These are phyloP conservation scores for Tenthredo livida DNA, from an alignment of 2,888 invertebrate genomes.

Conservation along the genomic window DNA sequence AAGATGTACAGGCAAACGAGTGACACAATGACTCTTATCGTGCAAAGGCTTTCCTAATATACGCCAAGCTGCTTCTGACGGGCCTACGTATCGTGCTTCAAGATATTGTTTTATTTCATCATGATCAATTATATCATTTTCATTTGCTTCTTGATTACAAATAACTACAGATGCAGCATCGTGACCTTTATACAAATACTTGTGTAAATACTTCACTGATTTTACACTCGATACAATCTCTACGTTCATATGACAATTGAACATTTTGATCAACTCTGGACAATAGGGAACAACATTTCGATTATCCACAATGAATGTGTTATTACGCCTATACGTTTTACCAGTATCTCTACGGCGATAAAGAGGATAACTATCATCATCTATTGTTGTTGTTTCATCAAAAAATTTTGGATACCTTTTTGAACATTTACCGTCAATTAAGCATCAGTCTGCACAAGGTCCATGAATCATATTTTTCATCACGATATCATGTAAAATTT, in stretches of 20 bases:
- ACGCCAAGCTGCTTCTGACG: constrained; percentile 52
- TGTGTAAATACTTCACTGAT: constrained; percentile 63
- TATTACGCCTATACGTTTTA: constrained; percentile 59
- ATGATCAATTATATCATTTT: background rate
- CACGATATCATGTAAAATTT: constrained; percentile 68
- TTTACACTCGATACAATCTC: constrained; percentile 59
- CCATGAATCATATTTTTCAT: constrained; percentile 72
- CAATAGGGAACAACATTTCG: constrained; percentile 17
- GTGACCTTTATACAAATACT: constrained; percentile 61
- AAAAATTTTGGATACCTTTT: constrained; percentile 68
- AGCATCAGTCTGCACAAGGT: constrained; percentile 68
- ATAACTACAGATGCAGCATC: constrained; percentile 55
- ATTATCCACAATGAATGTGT: constrained; percentile 17
- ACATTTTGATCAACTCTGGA: constrained; percentile 53
- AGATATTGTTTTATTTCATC: constrained; percentile 24
- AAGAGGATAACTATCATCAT: constrained; percentile 40
- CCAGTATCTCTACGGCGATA: constrained; percentile 53
- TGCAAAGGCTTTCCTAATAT: constrained; percentile 2
- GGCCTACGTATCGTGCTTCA: constrained; percentile 21
- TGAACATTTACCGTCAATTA: constrained; percentile 62
- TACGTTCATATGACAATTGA: constrained; percentile 61
- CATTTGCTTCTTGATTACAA: background rate
- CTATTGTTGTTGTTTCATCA: constrained; percentile 32
- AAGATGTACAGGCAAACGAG: constrained; percentile 50
- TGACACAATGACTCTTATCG: constrained; percentile 7